phyloP scores from a whole-genome alignment of 2,797 vertebrate species.

The Saguinus oedipus region DNA sequence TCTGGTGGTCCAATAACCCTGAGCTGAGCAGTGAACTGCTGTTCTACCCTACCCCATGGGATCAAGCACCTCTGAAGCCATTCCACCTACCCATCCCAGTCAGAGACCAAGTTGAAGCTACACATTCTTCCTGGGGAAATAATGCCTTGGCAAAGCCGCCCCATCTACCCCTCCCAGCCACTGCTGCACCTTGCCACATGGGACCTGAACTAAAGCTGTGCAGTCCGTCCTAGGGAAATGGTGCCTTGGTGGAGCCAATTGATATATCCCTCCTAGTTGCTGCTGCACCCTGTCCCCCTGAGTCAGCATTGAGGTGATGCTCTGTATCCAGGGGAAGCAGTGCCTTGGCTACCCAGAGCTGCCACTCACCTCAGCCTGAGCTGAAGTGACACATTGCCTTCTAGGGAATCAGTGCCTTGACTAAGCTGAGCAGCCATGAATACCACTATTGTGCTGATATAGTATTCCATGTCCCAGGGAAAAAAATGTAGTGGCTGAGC shows the following conservation, averaged over 20 bases:
- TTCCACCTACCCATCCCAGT: not conserved
- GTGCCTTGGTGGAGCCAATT: not conserved
- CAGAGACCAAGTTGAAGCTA: not conserved
- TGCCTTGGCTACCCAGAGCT: not conserved
- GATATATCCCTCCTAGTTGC: not conserved
- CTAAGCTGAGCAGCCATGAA: not conserved
- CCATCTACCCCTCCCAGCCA: not conserved
- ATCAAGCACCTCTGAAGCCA: not conserved
- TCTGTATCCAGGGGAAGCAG: not conserved
- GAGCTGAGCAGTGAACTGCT: not conserved
- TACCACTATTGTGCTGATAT: not conserved
- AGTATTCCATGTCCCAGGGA: too few species aligned
- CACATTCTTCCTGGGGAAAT: not conserved
- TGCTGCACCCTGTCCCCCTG: not conserved
- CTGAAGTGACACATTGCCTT: not conserved
- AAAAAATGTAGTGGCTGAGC: not conserved
- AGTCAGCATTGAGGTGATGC: not conserved
- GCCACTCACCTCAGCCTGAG: not conserved
- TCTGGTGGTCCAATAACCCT: not conserved
- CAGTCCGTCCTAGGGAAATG: not conserved
- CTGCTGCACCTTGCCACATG: not conserved
- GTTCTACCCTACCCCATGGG: not conserved
- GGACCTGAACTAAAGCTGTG: not conserved
- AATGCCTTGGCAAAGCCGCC: not conserved
- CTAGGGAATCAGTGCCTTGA: not conserved